These are phyloP conservation scores for Thalassophryne amazonica DNA, from an alignment of 2,797 vertebrate genomes.

Conservation along the genomic window DNA sequence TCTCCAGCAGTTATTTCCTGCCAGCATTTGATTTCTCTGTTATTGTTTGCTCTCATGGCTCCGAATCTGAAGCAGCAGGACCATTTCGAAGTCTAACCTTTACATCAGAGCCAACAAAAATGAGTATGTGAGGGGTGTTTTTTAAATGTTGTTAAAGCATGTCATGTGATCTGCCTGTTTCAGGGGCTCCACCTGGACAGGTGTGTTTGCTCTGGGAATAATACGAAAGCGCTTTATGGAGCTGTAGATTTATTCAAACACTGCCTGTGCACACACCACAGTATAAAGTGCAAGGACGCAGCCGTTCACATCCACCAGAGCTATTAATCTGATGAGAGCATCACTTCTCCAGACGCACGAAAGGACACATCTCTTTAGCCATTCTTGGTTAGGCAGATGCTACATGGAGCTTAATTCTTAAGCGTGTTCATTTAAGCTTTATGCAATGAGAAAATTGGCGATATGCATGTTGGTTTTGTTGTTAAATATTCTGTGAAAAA, in stretches of 20 bases:
- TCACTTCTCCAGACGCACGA: constrained; percentile 14
- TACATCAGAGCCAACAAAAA: no score
- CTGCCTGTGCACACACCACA: constrained; percentile 33
- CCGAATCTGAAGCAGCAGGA: no score
- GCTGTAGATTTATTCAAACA: constrained; percentile 64
- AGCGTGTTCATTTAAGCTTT: neutral
- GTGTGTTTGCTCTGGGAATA: constrained; percentile 63
- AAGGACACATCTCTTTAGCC: constrained; percentile 17
- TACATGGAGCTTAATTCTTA: constrained; percentile 10
- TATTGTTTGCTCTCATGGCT: no score
- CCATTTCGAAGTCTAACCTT: no score
- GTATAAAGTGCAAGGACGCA: constrained; percentile 41
- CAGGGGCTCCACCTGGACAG: constrained; percentile 54
- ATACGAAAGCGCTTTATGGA: constrained; percentile 47
- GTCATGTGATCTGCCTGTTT: constrained; percentile 16
- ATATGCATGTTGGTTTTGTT: neutral
- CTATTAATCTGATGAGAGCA: constrained; percentile 48
- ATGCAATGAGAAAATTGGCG: neutral
- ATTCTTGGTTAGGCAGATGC: constrained; percentile 11
- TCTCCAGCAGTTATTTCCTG: constrained; percentile 2
- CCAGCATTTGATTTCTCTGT: no score
- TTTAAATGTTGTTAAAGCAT: no score
- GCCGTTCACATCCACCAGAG: constrained; percentile 33
- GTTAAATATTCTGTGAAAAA: constrained; percentile 15
- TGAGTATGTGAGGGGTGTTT: no score